Conservation (phyloP, 2,888 invertebrate species). For the Phyllotreta cruciferae region DNA sequence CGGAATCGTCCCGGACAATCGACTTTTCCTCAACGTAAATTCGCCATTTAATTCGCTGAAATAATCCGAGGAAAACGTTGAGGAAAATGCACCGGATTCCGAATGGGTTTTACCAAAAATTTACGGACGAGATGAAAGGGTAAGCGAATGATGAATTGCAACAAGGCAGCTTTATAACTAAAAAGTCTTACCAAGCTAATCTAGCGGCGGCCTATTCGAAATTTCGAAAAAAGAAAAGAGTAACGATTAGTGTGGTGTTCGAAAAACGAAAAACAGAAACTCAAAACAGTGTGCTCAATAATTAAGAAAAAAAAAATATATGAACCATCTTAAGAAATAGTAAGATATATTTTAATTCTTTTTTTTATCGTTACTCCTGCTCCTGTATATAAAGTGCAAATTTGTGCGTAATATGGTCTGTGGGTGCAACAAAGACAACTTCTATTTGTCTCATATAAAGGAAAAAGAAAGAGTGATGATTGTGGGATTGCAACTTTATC, state of each 20-base stretch:
- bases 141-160: constrained; percentile 30
- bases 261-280: constrained; percentile 22
- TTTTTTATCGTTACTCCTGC: too few species aligned
- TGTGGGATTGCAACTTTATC: too few species aligned
- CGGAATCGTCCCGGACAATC: too few species aligned
- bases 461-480: too few species aligned
- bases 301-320: constrained; percentile 9
- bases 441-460: too few species aligned
- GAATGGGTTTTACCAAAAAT: background rate
- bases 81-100: background rate
- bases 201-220: constrained; percentile 61
- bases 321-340: background rate
- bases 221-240: constrained; percentile 54
- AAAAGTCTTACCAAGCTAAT: constrained; percentile 62
- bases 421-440: too few species aligned
- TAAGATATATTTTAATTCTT: too few species aligned
- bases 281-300: constrained; percentile 23
- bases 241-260: constrained; percentile 49
- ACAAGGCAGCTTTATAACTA: constrained; percentile 44
- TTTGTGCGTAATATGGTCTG: too few species aligned
- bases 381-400: too few species aligned
- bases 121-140: constrained; percentile 31
- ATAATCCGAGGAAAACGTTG: too few species aligned
- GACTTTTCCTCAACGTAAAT: too few species aligned
- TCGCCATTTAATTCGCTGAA: too few species aligned